Evolutionary conservation across 2,888 invertebrate species (phyloP).

Genomic region (Empis stercorea): DNA sequence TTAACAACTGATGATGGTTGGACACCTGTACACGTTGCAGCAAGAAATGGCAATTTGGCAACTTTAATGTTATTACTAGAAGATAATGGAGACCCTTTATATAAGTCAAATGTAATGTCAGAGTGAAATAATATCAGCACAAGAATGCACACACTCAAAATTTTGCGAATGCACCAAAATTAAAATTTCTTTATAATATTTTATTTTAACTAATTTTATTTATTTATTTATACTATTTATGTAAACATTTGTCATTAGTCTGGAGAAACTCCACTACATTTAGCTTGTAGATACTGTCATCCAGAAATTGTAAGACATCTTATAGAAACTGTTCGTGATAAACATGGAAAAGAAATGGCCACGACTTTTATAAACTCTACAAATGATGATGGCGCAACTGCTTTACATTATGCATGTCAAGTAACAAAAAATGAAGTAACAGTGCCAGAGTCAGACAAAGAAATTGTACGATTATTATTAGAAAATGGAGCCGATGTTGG

Average conservation of each 20-base stretch:
- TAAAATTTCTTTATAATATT: neutral
- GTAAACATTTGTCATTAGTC: slow-evolving; percentile 40
- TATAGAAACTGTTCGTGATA: slow-evolving; percentile 66
- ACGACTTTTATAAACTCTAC: slow-evolving; percentile 76
- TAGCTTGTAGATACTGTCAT: slow-evolving; percentile 77
- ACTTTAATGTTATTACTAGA: slow-evolving; percentile 77
- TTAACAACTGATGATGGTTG: slow-evolving; percentile 91
- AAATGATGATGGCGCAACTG: slow-evolving; percentile 85
- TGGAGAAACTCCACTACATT: slow-evolving; percentile 91
- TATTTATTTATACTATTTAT: neutral
- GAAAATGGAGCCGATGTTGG: slow-evolving; percentile 86
- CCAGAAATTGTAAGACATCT: slow-evolving; percentile 78
- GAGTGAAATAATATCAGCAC: neutral
- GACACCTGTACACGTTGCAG: slow-evolving; percentile 94
- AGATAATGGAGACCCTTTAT: slow-evolving; percentile 87
- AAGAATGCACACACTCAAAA: neutral
- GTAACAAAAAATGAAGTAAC: slow-evolving; percentile 70
- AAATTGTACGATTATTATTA: slow-evolving; percentile 78
- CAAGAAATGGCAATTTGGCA: slow-evolving; percentile 78
- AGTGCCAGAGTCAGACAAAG: slow-evolving; percentile 60
- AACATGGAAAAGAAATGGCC: slow-evolving; percentile 62
- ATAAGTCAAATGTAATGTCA: slow-evolving; percentile 68
- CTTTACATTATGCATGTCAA: slow-evolving; percentile 88
- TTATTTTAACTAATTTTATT: neutral
- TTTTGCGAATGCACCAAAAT: neutral